Evolutionary conservation across 2,888 invertebrate species (phyloP), one percentile per base, ranked within the genome.

Genomic region (Drosophila suboccidentalis): DNA sequence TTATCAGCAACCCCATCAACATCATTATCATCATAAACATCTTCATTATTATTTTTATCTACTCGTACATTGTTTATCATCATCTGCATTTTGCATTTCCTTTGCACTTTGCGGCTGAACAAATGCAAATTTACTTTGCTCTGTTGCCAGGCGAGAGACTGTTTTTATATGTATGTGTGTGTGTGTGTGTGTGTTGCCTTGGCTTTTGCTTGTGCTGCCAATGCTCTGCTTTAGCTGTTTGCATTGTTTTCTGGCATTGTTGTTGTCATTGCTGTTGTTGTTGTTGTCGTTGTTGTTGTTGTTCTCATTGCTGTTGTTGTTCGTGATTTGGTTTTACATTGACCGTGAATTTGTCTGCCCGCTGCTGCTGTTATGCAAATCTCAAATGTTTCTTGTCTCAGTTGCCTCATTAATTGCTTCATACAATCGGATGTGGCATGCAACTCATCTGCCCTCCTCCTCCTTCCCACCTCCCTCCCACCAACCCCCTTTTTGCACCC

Each of bases 301-400:
- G 38, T 43, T 55, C 17, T 60, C 36, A 26, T 32, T 62, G 49
- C 29, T 53, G 57, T 29, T 69, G 41, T 60, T 55, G 47, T 38
- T 51, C 68, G 71, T 75, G 77, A 72, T 78, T 77, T 66, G 49
- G 63, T 60, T 82, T 84, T 70, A 67, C 78, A 86, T 85, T 87
- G 86, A 87, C 86, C 85, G 77, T 87, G 88, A 86, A 85, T 83
- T 77, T 60, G 59, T 63, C 75, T 79, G 68, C 58, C 59, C 26
- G 26, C 26, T 26, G 58, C 57, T 72, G 55, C 51, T 71, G 72
- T 72, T 75, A 77, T 82, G 77, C 74, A 79, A 81, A 79, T 79
- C 47, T 57, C 41, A 39, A 72, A 69, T 65, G 75, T 61, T 50
- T 63, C 34, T 47, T 22, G 59, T 51, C 64, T 9, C 76, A 76